Conservation (phyloP, 2,888 invertebrate genomes). For the Epinotia ramella region DNA sequence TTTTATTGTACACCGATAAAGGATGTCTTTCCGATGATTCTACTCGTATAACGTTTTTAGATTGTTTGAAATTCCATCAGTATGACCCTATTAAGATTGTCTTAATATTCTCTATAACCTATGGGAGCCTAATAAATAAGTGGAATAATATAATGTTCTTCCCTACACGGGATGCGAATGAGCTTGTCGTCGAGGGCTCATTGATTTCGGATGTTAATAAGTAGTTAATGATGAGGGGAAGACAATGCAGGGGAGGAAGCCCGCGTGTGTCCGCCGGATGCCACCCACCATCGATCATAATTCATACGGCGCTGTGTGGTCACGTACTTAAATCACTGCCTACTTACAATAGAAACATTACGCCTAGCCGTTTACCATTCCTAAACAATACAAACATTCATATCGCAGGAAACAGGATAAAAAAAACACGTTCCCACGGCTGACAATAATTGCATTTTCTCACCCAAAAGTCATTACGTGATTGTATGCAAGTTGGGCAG, state of each 20-base stretch:
- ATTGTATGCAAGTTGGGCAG: conserved; percentile 75
- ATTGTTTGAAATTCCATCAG: no score
- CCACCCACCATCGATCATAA: conserved; percentile 65
- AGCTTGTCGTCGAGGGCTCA: conserved; percentile 32
- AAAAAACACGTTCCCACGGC: conserved; percentile 74
- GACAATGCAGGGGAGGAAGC: conserved; percentile 80
- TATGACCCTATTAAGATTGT: no score
- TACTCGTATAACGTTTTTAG: no score
- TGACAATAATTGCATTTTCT: conserved; percentile 76
- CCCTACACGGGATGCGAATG: conserved; percentile 14
- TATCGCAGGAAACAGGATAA: conserved; percentile 61
- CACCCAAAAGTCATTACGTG: conserved; percentile 78
- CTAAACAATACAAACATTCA: conserved; percentile 32
- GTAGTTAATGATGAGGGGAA: conserved; percentile 59
- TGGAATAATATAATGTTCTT: not conserved
- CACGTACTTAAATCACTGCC: conserved; percentile 31
- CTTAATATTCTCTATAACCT: no score
- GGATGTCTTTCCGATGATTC: no score
- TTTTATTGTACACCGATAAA: no score
- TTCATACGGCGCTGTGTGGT: conserved; percentile 25
- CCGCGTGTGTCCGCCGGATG: conserved; percentile 75
- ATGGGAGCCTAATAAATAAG: no score
- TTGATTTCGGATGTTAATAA: conserved; percentile 46
- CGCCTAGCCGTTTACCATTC: conserved; percentile 22
- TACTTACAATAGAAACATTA: conserved; percentile 32